phyloP scores from a whole-genome alignment of 2,113 vertebrate species.

The Catagonus wagneri region DNA sequence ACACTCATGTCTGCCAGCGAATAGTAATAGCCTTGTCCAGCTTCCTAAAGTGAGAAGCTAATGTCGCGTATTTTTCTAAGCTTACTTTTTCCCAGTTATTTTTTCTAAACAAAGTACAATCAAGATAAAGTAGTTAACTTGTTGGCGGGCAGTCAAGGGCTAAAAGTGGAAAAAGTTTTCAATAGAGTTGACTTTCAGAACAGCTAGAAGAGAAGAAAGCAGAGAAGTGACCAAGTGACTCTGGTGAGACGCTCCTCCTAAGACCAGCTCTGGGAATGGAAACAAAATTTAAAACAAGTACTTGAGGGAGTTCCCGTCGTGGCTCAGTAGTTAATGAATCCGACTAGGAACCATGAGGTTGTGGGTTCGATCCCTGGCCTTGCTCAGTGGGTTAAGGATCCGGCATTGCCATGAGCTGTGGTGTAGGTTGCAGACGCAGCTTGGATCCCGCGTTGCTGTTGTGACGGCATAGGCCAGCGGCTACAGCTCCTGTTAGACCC shows the following conservation, averaged over 20 bases:
- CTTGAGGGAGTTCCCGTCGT: too few relatives aligned
- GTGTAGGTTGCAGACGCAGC: too few relatives aligned
- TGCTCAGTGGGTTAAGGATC: too few relatives aligned
- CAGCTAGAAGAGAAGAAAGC: not conserved
- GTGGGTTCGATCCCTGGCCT: too few relatives aligned
- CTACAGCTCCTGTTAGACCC: too few relatives aligned
- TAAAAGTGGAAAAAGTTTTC: not conserved
- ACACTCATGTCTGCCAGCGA: not conserved
- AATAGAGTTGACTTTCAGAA: slow-evolving; percentile 12
- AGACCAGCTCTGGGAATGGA: not conserved
- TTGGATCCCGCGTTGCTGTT: too few relatives aligned
- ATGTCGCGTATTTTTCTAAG: not conserved
- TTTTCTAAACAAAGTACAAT: slow-evolving; percentile 50
- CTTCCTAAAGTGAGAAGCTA: not conserved
- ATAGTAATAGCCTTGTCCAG: not conserved
- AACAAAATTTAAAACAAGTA: slow-evolving; percentile 1
- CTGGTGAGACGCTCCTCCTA: not conserved
- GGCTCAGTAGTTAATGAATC: too few relatives aligned
- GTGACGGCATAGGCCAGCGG: too few relatives aligned
- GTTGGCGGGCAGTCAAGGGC: not conserved
- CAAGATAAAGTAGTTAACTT: not conserved
- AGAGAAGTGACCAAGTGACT: not conserved
- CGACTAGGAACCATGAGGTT: too few relatives aligned
- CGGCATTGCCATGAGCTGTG: too few relatives aligned
- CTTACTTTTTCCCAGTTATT: not conserved